Evolutionary conservation across 2,113 vertebrate species (phyloP), one percentile per base, ranked within the genome.

Genomic region (Alexandromys fortis): DNA sequence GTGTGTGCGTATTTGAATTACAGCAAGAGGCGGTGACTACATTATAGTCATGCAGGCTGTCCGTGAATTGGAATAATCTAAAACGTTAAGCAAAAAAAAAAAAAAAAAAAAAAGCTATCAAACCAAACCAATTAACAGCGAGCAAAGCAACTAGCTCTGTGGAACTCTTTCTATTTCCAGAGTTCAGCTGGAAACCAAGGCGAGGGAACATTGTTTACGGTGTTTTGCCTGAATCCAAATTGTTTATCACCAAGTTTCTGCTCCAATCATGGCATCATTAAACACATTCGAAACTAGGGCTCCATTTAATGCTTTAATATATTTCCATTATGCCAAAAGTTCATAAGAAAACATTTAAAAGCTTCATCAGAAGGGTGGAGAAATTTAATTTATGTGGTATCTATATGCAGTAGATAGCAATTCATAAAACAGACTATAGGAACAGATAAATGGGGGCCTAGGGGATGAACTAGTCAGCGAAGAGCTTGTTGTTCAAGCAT

Each of bases 391-490:
- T 1, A 77, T 55, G 49, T 63, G 72, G 52, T 70, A 78, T 70
- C 30, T 90, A 63, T 65, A 90, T 16, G 58, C 72, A 96, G 24
- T 76, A 91, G 86, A 63, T 63, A 83, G 91, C 94, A 86, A 92
- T 0, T 4, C 77, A 26, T 2, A 63, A 97, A 49, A 93, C 65
- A 13, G 35, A 70, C 6, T 45, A 86, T 61, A 95, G 85, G 65
- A 95, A 88, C 89, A 22, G 86, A 77, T 55, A 90, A 96, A 76
- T 35, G 92, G 58, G 90, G 91, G n/a, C 55, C 92, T 45, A 35
- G 11, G 7, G 73, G 35, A 96, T 21, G 24, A 33, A 45, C 47
- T 49, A 0, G 24, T 42, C 13, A 3, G 58, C 7, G 38, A 35
- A 33, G 21, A 35, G 17, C 11, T 30, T n/a, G 11, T 17, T 4